These are phyloP conservation scores for Garra rufa DNA, from an alignment of 2,113 vertebrate species.

Conservation along the genomic window DNA sequence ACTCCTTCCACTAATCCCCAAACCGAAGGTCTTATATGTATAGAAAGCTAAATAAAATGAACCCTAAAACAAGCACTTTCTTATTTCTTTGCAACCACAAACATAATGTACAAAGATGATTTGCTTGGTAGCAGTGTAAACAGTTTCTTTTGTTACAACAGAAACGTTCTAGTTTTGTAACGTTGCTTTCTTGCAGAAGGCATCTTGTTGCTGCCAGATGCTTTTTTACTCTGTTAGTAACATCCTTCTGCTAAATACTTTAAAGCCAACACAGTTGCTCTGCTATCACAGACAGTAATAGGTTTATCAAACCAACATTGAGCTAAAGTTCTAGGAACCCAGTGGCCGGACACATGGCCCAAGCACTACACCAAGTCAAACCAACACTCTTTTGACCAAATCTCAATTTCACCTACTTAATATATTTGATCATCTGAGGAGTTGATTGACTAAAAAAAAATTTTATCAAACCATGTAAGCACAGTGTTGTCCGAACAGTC, in stretches of 20 bases:
- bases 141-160: background rate
- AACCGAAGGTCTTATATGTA: slow-evolving; percentile 61
- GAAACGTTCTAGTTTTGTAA: background rate
- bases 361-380: background rate
- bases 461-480: background rate
- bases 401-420: background rate
- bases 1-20: slow-evolving; percentile 26
- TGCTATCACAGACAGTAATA: slow-evolving; percentile 6
- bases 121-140: background rate
- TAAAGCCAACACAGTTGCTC: background rate
- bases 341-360: background rate
- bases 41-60: slow-evolving; percentile 64
- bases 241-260: too few species aligned
- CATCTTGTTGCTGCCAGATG: background rate
- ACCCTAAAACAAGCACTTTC: background rate
- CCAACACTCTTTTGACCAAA: background rate
- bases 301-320: slow-evolving; percentile 35
- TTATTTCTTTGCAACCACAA: background rate
- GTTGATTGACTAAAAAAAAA: background rate
- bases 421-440: background rate
- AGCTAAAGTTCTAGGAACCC: slow-evolving; percentile 12
- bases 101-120: background rate
- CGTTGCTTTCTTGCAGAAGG: background rate
- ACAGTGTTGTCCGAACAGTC: background rate
- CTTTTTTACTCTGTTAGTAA: too few species aligned